Base-by-base conservation (phyloP, 1,140 invertebrate species). In the Rhopalosiphum padi region DNA sequence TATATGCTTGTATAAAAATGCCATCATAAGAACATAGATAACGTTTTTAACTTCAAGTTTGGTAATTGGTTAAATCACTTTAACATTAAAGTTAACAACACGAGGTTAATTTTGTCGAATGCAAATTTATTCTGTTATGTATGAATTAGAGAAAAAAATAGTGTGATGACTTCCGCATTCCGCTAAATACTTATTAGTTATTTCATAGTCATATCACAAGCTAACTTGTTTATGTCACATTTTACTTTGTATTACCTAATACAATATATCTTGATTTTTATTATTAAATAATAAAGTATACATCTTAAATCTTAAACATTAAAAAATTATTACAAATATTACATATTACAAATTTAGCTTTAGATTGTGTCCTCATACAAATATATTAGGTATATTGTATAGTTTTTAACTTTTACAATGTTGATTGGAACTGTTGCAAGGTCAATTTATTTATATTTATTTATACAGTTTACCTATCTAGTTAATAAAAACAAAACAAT, bases 401-500 rank as follows among this genome's bases (percentile, higher is more conserved):
- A n/a, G 60, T 68, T 68, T 60, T n/a, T n/a, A n/a, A 68, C 30
- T 68, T 68, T n/a, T n/a, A 68, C 60, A n/a, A 68, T 68, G 30
- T 53, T 53, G 22, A 0, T 53, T 53, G 51, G 15, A 53, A 30
- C 3, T 30, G 25, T 60, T 60, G 60, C 60, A 68, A 68, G 60
- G 60, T 68, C 60, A 68, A 18, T 68, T 68, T 68, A 68, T 68
- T 68, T 68, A n/a, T 3, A 68, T n/a, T n/a, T 68, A 68, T 68
- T n/a, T 68, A 5, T 68, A 18, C 18, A 68, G 15, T 68, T 68
- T 68, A 68, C 60, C 3, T 68, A n/a, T 68, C 5, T 4, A 68
- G 60, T 68, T 68, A 68, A 68, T 68, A n/a, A n/a, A 68, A 68
- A n/a, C 60, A 68, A 60, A 68, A n/a, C 30, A 68, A 68, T 68